phyloP scores from a whole-genome alignment of 2,113 vertebrate genomes.

The Heterotis niloticus region DNA sequence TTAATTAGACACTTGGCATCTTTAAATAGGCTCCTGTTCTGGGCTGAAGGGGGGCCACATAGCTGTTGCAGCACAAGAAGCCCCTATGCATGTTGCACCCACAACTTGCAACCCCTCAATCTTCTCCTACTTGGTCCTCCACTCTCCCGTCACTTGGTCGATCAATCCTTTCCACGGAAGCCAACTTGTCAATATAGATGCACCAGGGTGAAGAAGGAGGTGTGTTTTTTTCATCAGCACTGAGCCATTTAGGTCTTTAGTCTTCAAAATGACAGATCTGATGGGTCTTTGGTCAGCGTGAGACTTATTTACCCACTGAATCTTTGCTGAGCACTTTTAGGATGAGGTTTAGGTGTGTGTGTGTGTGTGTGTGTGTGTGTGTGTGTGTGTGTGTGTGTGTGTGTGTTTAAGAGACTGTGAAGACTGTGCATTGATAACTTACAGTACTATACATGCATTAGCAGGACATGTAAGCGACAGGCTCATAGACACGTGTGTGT shows the following conservation, averaged over 20 bases:
- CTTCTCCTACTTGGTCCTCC: not conserved
- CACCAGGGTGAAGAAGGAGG: not conserved
- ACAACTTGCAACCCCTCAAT: not conserved
- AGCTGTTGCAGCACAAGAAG: not conserved
- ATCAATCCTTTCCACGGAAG: not conserved
- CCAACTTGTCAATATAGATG: not conserved
- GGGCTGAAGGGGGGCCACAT: constrained; percentile 52
- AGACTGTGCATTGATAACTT: not conserved
- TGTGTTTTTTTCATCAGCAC: not conserved
- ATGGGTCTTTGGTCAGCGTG: too few species aligned
- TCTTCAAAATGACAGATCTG: not conserved
- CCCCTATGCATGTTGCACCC: not conserved
- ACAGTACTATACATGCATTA: too few species aligned
- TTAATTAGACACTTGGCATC: constrained; percentile 62
- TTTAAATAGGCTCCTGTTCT: constrained; percentile 61
- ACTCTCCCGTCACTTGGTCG: not conserved
- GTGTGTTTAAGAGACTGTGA: not conserved
- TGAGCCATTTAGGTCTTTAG: not conserved
- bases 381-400: constrained; percentile 20
- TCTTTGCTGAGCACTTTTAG: constrained; percentile 35
- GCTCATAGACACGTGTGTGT: not conserved
- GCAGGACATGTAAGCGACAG: too few species aligned
- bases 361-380: constrained; percentile 24
- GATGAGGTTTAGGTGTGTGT: constrained; percentile 17
- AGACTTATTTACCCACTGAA: constrained; percentile 39